phyloP scores from a whole-genome alignment of 2,113 vertebrate species.

The Pungitius pungitius region DNA sequence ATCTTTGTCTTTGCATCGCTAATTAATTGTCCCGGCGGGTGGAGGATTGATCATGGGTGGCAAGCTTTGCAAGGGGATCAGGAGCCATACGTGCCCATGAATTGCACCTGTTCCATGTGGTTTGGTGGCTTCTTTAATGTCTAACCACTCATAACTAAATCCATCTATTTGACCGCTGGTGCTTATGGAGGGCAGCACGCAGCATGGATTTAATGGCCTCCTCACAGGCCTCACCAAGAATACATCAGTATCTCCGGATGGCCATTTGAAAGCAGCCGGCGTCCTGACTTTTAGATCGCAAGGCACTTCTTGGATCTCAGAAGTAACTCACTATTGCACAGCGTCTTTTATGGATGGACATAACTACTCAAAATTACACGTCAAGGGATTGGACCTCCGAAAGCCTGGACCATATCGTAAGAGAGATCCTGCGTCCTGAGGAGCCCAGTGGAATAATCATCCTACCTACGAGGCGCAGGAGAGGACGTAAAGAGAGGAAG shows the following conservation, averaged over 20 bases:
- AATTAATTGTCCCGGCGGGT: conserved; percentile 60
- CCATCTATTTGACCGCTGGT: not conserved
- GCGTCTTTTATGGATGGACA: not conserved
- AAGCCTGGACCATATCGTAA: no score
- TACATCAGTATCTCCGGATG: conserved; percentile 16
- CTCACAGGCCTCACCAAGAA: conserved; percentile 3
- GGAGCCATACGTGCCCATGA: not conserved
- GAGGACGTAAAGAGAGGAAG: no score
- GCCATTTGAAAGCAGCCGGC: conserved; percentile 21
- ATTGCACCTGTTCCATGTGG: not conserved
- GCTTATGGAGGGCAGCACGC: conserved; percentile 6
- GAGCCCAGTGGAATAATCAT: no score
- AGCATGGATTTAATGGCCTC: conserved; percentile 27
- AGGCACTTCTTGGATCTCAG: not conserved
- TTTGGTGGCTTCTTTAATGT: not conserved
- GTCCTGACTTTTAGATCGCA: conserved; percentile 4
- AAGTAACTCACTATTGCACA: not conserved
- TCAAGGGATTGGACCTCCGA: no score
- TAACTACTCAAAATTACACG: no score
- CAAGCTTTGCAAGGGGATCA: conserved; percentile 19
- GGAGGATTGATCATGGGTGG: conserved; percentile 43
- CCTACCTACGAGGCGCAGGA: no score
- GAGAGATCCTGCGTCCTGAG: no score
- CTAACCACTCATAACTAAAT: conserved; percentile 15
- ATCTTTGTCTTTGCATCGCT: conserved; percentile 51